Evolutionary conservation across 2,113 vertebrate species (phyloP).

Genomic region (Oreochromis spilurus): DNA sequence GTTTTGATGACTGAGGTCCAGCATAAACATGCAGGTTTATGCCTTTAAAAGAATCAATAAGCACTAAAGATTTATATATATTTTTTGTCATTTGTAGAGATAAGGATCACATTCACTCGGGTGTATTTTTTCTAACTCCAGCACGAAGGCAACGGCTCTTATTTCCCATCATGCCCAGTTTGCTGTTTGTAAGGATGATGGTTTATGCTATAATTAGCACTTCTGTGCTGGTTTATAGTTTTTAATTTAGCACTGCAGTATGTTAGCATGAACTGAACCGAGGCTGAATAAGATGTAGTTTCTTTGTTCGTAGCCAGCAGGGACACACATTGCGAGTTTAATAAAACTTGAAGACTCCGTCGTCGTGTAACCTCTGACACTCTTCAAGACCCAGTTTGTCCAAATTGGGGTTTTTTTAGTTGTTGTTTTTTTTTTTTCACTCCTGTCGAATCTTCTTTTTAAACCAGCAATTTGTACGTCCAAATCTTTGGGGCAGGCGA

Average conservation of each 20-base stretch:
- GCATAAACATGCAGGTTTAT: background rate
- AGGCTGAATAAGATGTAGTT: background rate
- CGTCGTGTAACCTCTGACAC: background rate
- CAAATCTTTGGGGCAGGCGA: accelerated
- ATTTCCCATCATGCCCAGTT: background rate
- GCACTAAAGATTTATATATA: background rate
- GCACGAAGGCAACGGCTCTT: background rate
- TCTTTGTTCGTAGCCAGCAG: background rate
- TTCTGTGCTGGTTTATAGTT: background rate
- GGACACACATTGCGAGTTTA: background rate
- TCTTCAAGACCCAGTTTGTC: background rate
- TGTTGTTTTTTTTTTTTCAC: accelerated
- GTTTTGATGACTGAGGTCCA: background rate
- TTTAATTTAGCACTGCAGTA: background rate
- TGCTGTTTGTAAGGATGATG: background rate
- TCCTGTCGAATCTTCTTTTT: background rate
- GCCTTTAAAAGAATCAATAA: background rate
- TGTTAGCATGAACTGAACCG: background rate
- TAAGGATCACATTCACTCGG: background rate
- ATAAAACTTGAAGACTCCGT: background rate
- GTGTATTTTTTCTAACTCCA: background rate
- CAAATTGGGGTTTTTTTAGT: accelerated
- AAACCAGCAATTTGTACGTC: background rate
- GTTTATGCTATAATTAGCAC: background rate
- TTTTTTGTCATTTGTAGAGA: accelerated